Evolutionary conservation across 2,797 vertebrate genomes (phyloP), one percentile per base, ranked within the genome.

Genomic region (Pangasius macronema): DNA sequence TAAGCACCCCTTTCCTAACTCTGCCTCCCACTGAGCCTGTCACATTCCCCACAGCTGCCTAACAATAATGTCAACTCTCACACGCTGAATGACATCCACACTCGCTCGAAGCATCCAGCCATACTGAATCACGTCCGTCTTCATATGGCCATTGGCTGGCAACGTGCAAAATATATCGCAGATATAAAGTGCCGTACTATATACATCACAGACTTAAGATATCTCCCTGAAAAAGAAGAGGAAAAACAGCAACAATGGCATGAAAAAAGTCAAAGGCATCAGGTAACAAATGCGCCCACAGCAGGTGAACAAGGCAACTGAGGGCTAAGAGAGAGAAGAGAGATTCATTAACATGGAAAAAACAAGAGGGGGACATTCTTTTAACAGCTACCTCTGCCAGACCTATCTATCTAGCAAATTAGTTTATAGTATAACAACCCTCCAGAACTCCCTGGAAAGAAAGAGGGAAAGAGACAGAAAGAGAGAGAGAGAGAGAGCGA

Each of bases 321-420:
- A 86, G 83, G 85, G 80, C 80, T 86, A 61, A 85, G 79, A 49
- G 86, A 87, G 68, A 94, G 93, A 93, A 92, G 88, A 91, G 92
- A 93, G 94, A 96, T 94, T 95, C 92, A 96, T 96, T 96, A 95
- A 95, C 94, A 95, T 94, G 93, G 90, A 82, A 91, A 92, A 94
- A 95, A 94, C 93, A 95, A 88, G 94, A 94, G 92, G 92, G 90
- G 86, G 89, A 85, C 94, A 94, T 95, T 95, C 95, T 95, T 95
- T 94, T 94, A 95, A 94, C 94, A 94, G 94, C 94, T 94, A 94
- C 95, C 94, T 95, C 94, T 94, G 94, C 94, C 95, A 98, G 97
- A 96, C 96, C 96, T 95, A 97, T 97, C 95, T 97, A 96, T 98
- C 97, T 97, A 94, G 92, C 95, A 96, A 98, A 98, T 96, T 96